A percentile compares a stretch with the other conserved stretches of the same genome.
These are phyloP conservation scores for Sebastes kiyomatsui DNA, from an alignment of 2,797 vertebrate genomes.

Conservation along the genomic window DNA sequence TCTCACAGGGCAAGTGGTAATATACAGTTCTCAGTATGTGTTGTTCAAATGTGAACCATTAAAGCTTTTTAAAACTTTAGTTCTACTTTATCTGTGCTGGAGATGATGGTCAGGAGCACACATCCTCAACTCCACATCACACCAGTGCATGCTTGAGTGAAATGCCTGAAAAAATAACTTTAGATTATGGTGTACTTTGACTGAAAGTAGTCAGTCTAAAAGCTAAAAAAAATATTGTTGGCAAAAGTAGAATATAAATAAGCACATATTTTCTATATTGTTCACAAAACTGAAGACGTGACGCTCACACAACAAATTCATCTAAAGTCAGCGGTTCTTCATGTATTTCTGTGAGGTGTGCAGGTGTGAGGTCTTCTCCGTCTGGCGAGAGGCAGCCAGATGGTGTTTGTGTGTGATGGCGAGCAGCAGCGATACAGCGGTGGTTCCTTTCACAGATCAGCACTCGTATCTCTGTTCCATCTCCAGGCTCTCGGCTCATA, in stretches of 20 bases:
- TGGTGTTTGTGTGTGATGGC: conserved; percentile 79
- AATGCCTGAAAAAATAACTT: background rate
- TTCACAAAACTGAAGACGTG: background rate
- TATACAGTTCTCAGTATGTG: background rate
- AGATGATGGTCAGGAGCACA: conserved; percentile 8
- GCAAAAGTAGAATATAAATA: background rate
- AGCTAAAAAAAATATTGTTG: background rate
- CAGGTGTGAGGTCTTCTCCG: conserved; percentile 72
- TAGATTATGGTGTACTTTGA: background rate
- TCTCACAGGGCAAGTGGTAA: background rate
- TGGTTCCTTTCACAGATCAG: conserved; percentile 77
- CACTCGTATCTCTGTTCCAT: conserved; percentile 80
- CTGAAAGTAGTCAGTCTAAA: background rate
- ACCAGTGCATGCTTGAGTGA: background rate
- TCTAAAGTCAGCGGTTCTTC: background rate
- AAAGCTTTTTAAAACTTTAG: background rate
- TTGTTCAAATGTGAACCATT: background rate
- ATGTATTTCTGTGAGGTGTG: conserved; percentile 48
- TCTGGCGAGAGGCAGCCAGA: conserved; percentile 67
- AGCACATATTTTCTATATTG: background rate
- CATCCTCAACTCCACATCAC: background rate
- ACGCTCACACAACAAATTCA: background rate
- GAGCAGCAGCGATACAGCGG: conserved; percentile 71
- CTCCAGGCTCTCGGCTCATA: conserved; percentile 76
- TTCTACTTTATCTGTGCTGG: background rate